These are phyloP conservation scores for Florisuga fusca DNA, from an alignment of 2,797 vertebrate genomes.

Conservation along the genomic window DNA sequence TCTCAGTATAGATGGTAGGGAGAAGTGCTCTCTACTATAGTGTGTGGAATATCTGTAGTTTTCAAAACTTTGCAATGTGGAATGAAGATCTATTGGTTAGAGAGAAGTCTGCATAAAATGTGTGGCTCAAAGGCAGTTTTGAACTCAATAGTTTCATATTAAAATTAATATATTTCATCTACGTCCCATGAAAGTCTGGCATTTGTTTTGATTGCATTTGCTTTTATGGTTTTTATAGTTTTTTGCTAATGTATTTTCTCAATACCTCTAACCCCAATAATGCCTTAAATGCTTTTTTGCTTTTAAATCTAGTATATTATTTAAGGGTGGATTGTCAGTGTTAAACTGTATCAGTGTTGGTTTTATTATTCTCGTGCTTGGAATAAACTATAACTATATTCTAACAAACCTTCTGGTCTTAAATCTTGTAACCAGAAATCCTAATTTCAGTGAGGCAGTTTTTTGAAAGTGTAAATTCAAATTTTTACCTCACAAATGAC, in stretches of 20 bases:
- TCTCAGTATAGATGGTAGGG: not conserved
- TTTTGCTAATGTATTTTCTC: constrained; percentile 24
- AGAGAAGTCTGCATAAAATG: constrained; percentile 18
- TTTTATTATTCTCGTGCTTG: constrained; percentile 4
- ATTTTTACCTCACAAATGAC: not conserved
- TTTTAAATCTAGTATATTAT: constrained; percentile 12
- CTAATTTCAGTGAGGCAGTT: not conserved
- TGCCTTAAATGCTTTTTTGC: constrained; percentile 16
- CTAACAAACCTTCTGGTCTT: not conserved
- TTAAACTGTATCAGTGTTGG: not conserved
- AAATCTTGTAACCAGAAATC: not conserved
- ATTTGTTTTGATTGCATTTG: constrained; percentile 25
- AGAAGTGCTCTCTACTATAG: not conserved
- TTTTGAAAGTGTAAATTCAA: not conserved
- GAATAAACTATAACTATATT: not conserved
- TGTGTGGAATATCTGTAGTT: not conserved
- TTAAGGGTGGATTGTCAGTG: not conserved
- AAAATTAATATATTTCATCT: constrained; percentile 54
- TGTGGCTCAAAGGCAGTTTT: constrained; percentile 34
- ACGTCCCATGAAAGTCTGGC: not conserved
- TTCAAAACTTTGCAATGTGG: constrained; percentile 17
- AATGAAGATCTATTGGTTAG: constrained; percentile 19
- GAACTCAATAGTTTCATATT: constrained; percentile 9
- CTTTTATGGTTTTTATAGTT: not conserved
- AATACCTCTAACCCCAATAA: not conserved